Evolutionary conservation across 1,140 invertebrate species (phyloP), one percentile per base, ranked within the genome.

Genomic region (Procambarus virginalis): DNA sequence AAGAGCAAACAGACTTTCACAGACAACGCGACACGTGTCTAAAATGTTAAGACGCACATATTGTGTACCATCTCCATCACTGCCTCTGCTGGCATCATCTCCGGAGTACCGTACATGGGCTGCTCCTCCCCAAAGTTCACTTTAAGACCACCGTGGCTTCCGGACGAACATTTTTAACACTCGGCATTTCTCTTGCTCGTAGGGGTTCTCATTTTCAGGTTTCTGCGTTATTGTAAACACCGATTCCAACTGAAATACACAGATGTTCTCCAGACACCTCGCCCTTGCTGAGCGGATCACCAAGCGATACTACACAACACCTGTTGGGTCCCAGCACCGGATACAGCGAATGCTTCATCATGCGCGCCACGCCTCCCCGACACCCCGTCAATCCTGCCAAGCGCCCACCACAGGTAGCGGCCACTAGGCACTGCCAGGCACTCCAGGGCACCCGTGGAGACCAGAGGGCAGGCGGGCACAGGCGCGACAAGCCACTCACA

Each of bases 271-370:
- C 12, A 17, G 34, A 34, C 3, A 3, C 34, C 4, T 4, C 22
- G 14, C 20, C 68, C n/a, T 34, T 9, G n/a, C 8, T 73, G n/a
- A 73, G 68, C 68, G 68, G 68, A 73, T 73, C 22, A 73, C 68
- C n/a, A 20, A 22, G 68, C n/a, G 68, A 73, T 73, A 73, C 68
- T 73, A 12, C 78, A 34, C 34, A 22, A 17, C 58, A 82, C 80
- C 68, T 60, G 58, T 82, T 58, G 60, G 55, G 17, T 68, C n/a
- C 58, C 80, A 60, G 12, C 60, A 64, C 80, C 80, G 80, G 80
- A 82, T 82, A 64, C 68, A 34, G 48, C 17, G 48, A 68, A 48
- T 48, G 68, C 34, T 82, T 17, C 80, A 68, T 48, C 80, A 82
- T 68, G 34, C n/a, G 68, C 78, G n/a, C 46, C 17, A 12, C 79